These are phyloP conservation scores for Drosophila kohkoa DNA, from an alignment of 1,140 invertebrate species.

Conservation along the genomic window DNA sequence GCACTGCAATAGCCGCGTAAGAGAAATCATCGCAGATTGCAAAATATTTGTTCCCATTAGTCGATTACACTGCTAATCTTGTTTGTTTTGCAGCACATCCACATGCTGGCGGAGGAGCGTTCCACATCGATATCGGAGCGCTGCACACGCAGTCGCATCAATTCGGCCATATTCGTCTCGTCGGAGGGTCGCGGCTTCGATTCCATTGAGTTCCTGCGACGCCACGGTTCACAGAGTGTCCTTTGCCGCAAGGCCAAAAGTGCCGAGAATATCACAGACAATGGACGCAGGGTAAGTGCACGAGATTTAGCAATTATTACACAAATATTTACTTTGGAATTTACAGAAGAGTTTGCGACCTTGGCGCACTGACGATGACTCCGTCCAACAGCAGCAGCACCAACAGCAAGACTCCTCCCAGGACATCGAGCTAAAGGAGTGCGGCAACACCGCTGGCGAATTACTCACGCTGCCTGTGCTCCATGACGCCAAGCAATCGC, in stretches of 20 bases:
- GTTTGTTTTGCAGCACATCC: conserved; percentile 87
- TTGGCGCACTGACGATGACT: conserved; percentile 80
- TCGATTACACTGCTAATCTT: conserved; percentile 28
- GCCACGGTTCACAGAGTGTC: conserved; percentile 91
- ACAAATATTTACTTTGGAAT: not conserved
- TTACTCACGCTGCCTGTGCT: conserved; percentile 63
- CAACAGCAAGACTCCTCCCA: conserved; percentile 48
- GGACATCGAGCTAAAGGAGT: conserved; percentile 78
- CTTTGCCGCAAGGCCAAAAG: conserved; percentile 91
- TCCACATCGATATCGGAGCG: conserved; percentile 85
- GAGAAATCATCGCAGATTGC: conserved; percentile 31
- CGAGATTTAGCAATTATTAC: not conserved
- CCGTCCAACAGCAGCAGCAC: conserved; percentile 64
- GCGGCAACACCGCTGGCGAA: conserved; percentile 59
- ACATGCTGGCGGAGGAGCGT: conserved; percentile 85
- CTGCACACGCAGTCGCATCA: conserved; percentile 89
- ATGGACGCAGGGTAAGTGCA: conserved; percentile 71
- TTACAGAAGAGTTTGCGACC: conserved; percentile 77
- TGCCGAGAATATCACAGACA: conserved; percentile 88
- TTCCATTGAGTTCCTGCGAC: conserved; percentile 90
- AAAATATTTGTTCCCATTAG: conserved; percentile 2
- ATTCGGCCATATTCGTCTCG: conserved; percentile 91
- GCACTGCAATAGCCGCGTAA: conserved; percentile 83
- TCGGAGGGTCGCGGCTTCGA: conserved; percentile 91
- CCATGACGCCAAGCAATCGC: conserved; percentile 64